Evolutionary conservation across 2,113 vertebrate genomes (phyloP).

Genomic region (Myrmophylax atrothorax): DNA sequence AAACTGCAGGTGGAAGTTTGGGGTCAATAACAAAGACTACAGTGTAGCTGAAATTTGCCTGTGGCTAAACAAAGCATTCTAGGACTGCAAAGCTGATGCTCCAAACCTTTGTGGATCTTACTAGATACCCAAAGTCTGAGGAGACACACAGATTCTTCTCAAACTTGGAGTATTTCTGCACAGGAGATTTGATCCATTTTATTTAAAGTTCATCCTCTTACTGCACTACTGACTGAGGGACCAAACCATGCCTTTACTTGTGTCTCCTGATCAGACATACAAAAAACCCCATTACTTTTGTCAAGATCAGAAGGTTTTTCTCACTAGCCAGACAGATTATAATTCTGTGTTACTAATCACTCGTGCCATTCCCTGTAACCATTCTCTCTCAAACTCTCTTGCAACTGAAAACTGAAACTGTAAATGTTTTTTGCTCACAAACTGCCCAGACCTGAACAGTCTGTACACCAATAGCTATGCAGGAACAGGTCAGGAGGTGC

Average conservation of each 20-base stretch:
- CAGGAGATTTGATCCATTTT: not conserved
- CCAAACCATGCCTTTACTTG: not conserved
- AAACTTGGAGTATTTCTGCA: not conserved
- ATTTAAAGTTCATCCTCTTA: not conserved
- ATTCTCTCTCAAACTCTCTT: not conserved
- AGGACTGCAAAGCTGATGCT: not conserved
- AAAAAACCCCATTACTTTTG: not conserved
- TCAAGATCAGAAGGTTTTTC: not conserved
- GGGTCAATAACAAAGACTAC: not conserved
- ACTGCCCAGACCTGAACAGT: no score
- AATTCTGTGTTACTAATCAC: not conserved
- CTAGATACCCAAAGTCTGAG: not conserved
- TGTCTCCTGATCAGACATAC: not conserved
- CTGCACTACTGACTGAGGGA: not conserved
- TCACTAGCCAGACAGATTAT: not conserved
- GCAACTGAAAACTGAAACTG: not conserved
- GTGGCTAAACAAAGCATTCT: not conserved
- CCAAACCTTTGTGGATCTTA: not conserved
- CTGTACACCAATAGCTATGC: not conserved
- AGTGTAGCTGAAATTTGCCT: rapidly evolving
- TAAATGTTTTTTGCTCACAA: not conserved
- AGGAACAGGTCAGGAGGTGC: not conserved
- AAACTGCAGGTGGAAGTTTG: not conserved
- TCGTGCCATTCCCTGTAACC: not conserved
- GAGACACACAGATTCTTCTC: not conserved